A percentile compares a stretch with the other conserved stretches of the same genome.
Conservation (phyloP, 2,797 vertebrate genomes). For the Karalla daura region DNA sequence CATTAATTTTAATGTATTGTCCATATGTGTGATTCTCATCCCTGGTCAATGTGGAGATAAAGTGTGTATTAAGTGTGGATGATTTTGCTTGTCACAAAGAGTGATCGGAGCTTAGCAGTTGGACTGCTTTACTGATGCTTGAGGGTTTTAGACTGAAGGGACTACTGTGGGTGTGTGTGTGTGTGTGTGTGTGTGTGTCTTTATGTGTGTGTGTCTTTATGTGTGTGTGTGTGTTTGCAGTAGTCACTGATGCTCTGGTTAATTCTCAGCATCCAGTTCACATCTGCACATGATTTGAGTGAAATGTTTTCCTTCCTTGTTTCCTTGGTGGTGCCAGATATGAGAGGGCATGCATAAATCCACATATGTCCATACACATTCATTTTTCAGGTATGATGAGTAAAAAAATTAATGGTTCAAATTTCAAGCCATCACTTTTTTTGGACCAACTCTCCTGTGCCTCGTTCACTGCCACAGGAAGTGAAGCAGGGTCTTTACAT, state of each 20-base stretch:
- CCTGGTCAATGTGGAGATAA: too few species aligned
- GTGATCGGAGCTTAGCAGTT: neutral
- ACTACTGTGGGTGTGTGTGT: too few species aligned
- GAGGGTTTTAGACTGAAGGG: neutral
- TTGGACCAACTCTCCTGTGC: neutral
- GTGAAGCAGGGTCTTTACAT: neutral
- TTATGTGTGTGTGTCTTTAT: too few species aligned
- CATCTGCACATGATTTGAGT: neutral
- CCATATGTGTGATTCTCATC: too few species aligned
- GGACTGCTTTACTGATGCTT: slow-evolving; percentile 3
- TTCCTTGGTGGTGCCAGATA: neutral
- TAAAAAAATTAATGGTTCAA: neutral
- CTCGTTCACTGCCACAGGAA: neutral
- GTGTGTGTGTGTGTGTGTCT: too few species aligned
- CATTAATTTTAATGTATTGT: too few species aligned
- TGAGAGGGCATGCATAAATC: neutral
- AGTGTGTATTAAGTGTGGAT: too few species aligned
- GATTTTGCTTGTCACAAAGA: neutral
- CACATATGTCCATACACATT: neutral
- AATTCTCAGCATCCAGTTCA: neutral
- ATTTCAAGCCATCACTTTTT: neutral
- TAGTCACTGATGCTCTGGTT: neutral
- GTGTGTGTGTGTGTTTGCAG: neutral
- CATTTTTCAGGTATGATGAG: neutral
- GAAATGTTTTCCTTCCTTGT: neutral